Base-by-base conservation (phyloP, 2,113 vertebrate genomes). In the Oryzias woworae region DNA sequence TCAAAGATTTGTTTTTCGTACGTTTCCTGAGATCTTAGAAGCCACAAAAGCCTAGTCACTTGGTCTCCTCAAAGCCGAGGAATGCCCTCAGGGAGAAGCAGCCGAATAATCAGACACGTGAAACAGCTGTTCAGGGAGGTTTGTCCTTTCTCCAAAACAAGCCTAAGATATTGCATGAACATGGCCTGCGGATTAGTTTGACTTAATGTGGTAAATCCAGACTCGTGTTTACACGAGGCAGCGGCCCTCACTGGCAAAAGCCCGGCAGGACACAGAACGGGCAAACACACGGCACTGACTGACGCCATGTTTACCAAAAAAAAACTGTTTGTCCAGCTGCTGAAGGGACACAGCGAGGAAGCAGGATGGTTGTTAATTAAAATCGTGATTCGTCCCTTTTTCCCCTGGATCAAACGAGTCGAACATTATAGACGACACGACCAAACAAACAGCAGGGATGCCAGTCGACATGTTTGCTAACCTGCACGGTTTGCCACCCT, bases 271-370 rank as follows among this genome's bases (percentile, higher is more conserved):
- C 44, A 22, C 62, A 13, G 61, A 61, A 69, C 54, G 17, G 57
- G 36, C 81, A 84, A 78, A 89, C 83, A 88, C 75, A 58, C 71
- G 44, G 58, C 52, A 36, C 22, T 52, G 77, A 65, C 62, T 54
- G 77, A 65, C 62, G 69, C 69, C 66, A 46, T 85, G 84, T 88
- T 90, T 87, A 74, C 78, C 46, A 24, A 58, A 65, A 56, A 56
- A 20, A 28, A 28, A 28, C 16, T 89, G 84, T 92, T 92, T 91
- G 88, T 78, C 81, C 92, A 93, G 92, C 88, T 93, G 91, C 59
- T 26, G 18, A 53, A 56, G 56, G 68, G 72, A 69, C 64, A 65
- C 50, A 23, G 55, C 57, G 53, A 69, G 52, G 70, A 76, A 60
- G 60, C 63, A 17, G 45, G 71, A 55, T 17, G 31, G 71, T 28